Evolutionary conservation across 1,140 invertebrate genomes (phyloP).

Genomic region (Hetaerina americana): DNA sequence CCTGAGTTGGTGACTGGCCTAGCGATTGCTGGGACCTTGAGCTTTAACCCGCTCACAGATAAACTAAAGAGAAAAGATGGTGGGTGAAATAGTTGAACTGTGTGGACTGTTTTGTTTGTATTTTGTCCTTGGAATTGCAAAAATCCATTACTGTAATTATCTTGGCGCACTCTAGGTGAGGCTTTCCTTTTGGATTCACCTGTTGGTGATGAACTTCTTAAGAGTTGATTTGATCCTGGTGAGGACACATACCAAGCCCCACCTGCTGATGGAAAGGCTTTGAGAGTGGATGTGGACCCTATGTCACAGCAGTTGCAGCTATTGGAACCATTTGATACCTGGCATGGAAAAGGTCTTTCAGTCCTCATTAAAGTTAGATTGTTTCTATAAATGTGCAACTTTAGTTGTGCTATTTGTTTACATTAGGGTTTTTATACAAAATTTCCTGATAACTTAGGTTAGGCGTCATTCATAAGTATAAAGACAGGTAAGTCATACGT

Average conservation of each 20-base stretch:
- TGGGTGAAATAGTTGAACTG: slow-evolving; percentile 4
- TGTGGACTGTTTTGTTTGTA: neutral
- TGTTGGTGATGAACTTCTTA: slow-evolving; percentile 85
- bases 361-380: slow-evolving; percentile 77
- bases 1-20: slow-evolving; percentile 98
- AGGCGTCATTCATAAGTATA: no score
- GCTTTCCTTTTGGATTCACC: slow-evolving; percentile 88
- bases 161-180: slow-evolving; percentile 51
- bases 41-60: slow-evolving; percentile 89
- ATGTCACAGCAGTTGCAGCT: slow-evolving; percentile 90
- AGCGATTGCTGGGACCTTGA: slow-evolving; percentile 80
- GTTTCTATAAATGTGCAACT: no score
- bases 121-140: neutral
- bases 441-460: no score
- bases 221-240: slow-evolving; percentile 91
- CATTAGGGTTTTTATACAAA: no score
- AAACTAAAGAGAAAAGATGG: slow-evolving; percentile 48
- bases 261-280: slow-evolving; percentile 41
- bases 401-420: no score
- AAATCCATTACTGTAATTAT: neutral
- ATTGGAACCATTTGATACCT: slow-evolving; percentile 85
- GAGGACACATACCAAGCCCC: slow-evolving; percentile 91
- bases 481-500: no score
- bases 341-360: slow-evolving; percentile 92
- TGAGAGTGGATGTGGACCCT: slow-evolving; percentile 68